Conservation (phyloP, 1,140 invertebrate genomes). For the Drosophila melanogaster region Release_6_plus_ISO1_MT NT_033777.3:7967501-7968000, state of each 20-base stretch:
- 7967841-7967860: slow-evolving; percentile 17
- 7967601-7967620: no score
- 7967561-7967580: background rate
- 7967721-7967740: no score
- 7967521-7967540: background rate
- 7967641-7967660: no score
- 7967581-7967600: no score
- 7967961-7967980: slow-evolving; percentile 29
- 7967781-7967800: slow-evolving; percentile 7
- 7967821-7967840: slow-evolving; percentile 36
- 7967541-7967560: background rate
- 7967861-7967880: slow-evolving; percentile 32
- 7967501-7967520: background rate
- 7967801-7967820: slow-evolving; percentile 11
- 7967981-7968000: slow-evolving; percentile 54
- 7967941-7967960: slow-evolving; percentile 9
- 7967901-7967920: background rate
- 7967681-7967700: no score
- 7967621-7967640: no score
- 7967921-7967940: slow-evolving; percentile 9
- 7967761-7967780: slow-evolving; percentile 1
- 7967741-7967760: background rate
- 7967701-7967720: no score
- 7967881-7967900: slow-evolving; percentile 26
- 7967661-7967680: no score